Evolutionary conservation across 2,888 invertebrate species (phyloP), one percentile per base, ranked within the genome.

Genomic region (Lampropteryx suffumata): DNA sequence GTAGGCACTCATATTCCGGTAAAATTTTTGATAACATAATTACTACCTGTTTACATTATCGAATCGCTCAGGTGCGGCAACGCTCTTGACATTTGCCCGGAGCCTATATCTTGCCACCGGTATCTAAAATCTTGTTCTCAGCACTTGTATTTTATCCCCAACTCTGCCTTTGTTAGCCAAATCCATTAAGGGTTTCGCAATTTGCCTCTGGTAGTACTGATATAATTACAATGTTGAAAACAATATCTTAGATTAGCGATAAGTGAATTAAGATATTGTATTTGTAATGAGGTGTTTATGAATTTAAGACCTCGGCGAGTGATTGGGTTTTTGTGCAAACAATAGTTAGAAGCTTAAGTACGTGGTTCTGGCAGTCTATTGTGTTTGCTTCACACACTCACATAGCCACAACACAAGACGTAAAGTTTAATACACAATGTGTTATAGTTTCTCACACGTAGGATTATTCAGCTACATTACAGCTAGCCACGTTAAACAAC

Each of bases 21-120:
- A 12, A 48, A 35, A 33, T 43, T 33, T 29, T 6, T 6, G 4
- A 53, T 43, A 43, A 35, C 33, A 36, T 54, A 47, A 54, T 44
- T 46, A 51, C 50, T 61, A 61, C 57, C 50, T 57, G 55, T 48
- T 54, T 44, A 49, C 48, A 55, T 59, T 57, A 56, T 48, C 39
- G 50, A 49, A 57, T 62, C 45, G 46, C 47, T 55, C 55, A 62
- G 62, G 59, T 65, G 62, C 58, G 62, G 61, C 65, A 64, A 62
- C 65, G 73, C 57, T 73, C 73, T 73, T 73, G 72, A 72, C 73
- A 73, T 73, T 75, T 71, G 57, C 48, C 57, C 59, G 58, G 50
- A 64, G 62, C 55, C 58, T 54, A 49, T 56, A 53, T 44, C 51
- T 50, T 40, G 39, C 45, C 56, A 55, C 45, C 41, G 55, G 57